Evolutionary conservation across 2,888 invertebrate species (phyloP), one percentile per base, ranked within the genome.

Genomic region (Bombyx huttoni): DNA sequence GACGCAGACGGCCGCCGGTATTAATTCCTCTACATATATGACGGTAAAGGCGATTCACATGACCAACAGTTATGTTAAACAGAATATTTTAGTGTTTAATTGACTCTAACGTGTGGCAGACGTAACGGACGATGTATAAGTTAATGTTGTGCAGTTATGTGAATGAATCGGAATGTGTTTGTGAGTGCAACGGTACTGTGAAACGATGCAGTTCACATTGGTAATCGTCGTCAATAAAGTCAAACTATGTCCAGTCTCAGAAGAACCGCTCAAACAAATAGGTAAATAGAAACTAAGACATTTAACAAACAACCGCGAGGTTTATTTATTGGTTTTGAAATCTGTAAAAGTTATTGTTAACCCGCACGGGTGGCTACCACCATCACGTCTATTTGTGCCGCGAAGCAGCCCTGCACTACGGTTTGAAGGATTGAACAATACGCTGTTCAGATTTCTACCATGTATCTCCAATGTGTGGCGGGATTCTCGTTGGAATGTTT

Each of bases 181-280:
- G 70, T 72, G 70, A 57, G 57, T 65, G 74, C 72, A 69, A 57
- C 63, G 59, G 71, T 77, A 70, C 59, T 64, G 71, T 75, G 68
- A 62, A 63, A 81, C 73, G 67, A 87, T 88, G 88, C 87, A 88
- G 81, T 88, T 81, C 75, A 87, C 87, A 59, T 70, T 88, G 68
- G 87, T 88, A 56, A 87, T 88, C 60, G 83, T 88, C 59, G 84
- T 87, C 66, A 87, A 84, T 75, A 85, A 75, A 75, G 83, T 88
- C 62, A 75, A 77, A 67, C 65, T 87, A 78, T 86, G 84, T 73
- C 80, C 85, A 64, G 76, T 81, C 56, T 61, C 69, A 55, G 85
- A 82, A 67, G 83, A 80, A 65, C 71, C 79, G 49, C 58, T 74
- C 56, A 87, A 86, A 71, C 63, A 71, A 55, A 81, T 85, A 73